Conservation (phyloP, 2,888 invertebrate species). For the Pollenia griseotomentosa region DNA sequence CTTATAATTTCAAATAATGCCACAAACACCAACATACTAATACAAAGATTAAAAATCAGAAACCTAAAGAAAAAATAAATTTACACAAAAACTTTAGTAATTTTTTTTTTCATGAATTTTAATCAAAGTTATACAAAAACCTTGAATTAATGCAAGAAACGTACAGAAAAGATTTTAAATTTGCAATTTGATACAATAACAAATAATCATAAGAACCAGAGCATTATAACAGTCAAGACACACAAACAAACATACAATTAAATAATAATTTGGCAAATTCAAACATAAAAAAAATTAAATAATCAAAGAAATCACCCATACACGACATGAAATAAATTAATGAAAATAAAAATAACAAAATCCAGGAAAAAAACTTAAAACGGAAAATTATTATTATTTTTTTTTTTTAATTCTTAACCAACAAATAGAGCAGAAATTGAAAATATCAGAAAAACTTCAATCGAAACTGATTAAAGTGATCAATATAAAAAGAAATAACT, state of each 20-base stretch:
- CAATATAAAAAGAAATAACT: conserved; percentile 36
- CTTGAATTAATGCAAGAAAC: conserved; percentile 52
- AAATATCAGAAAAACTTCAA: conserved; percentile 41
- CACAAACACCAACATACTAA: conserved; percentile 21
- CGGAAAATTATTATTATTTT: conserved; percentile 48
- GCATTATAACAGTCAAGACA: conserved; percentile 26
- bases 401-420: conserved; percentile 48
- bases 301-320: conserved; percentile 41
- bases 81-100: conserved; percentile 16
- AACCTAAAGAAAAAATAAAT: background rate
- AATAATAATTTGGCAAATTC: conserved; percentile 61
- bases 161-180: conserved; percentile 8
- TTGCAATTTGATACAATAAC: conserved; percentile 39
- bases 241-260: conserved; percentile 42
- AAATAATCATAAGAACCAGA: conserved; percentile 66
- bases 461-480: conserved; percentile 55
- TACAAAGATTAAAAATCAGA: conserved; percentile 3
- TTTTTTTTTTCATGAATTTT: conserved; percentile 1
- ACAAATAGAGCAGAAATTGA: conserved; percentile 67
- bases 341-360: conserved; percentile 22
- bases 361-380: conserved; percentile 38
- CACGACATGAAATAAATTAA: conserved; percentile 53
- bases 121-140: conserved; percentile 42
- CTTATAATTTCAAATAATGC: conserved; percentile 15
- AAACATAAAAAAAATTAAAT: conserved; percentile 18